These are phyloP conservation scores for Microcebus griseorufus DNA, from an alignment of 2,113 vertebrate genomes.

Conservation along the genomic window DNA sequence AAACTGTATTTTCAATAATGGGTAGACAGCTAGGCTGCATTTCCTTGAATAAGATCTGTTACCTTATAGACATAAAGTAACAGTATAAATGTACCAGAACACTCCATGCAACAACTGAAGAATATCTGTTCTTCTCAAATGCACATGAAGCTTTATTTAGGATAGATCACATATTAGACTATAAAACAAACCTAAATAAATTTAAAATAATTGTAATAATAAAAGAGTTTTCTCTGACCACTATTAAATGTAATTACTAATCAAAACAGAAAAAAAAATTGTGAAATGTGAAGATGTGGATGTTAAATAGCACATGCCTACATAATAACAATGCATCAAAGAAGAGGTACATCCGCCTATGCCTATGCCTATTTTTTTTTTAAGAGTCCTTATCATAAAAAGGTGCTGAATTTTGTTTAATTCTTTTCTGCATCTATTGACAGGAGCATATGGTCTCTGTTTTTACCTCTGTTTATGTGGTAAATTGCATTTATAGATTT, in stretches of 20 bases:
- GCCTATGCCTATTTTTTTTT: too few relatives aligned
- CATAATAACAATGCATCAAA: background rate
- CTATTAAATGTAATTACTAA: background rate
- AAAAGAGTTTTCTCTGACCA: background rate
- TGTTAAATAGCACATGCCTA: background rate
- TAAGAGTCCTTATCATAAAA: too few relatives aligned
- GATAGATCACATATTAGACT: background rate
- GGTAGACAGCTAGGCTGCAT: background rate
- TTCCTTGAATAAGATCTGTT: background rate
- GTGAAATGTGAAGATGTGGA: background rate
- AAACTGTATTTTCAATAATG: background rate
- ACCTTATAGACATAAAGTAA: background rate
- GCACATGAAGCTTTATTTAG: background rate
- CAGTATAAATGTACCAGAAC: background rate
- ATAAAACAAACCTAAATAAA: background rate
- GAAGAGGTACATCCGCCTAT: background rate
- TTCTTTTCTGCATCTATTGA: too few relatives aligned
- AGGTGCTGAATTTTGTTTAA: too few relatives aligned
- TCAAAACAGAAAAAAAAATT: background rate
- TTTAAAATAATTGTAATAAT: background rate
- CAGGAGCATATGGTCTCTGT: too few relatives aligned
- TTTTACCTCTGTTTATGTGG: too few relatives aligned
- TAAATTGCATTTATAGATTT: too few relatives aligned
- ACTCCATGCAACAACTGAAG: background rate
- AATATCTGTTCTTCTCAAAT: background rate